Percentiles rank a stretch among this genome's conserved stretches.
Evolutionary conservation across 2,113 vertebrate genomes (phyloP).

Genomic region (human (Homo sapiens)): GRCh38 chr20:10425501-10426000

Average conservation of each 20-base stretch:
- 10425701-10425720: background rate
- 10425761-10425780: background rate
- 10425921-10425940: background rate
- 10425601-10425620: background rate
- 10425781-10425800: background rate
- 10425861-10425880: background rate
- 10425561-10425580: background rate
- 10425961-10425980: background rate
- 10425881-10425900: background rate
- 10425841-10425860: background rate
- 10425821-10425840: background rate
- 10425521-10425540: background rate
- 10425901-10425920: background rate
- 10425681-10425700: background rate
- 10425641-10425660: background rate
- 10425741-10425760: background rate
- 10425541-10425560: background rate
- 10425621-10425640: background rate
- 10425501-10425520: background rate
- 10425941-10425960: background rate
- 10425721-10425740: background rate
- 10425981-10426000: background rate
- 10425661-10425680: slow-evolving; percentile 43
- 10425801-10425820: background rate
- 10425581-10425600: background rate